Evolutionary conservation across 1,140 invertebrate genomes (phyloP).

Genomic region (Eriocheir sinensis): DNA sequence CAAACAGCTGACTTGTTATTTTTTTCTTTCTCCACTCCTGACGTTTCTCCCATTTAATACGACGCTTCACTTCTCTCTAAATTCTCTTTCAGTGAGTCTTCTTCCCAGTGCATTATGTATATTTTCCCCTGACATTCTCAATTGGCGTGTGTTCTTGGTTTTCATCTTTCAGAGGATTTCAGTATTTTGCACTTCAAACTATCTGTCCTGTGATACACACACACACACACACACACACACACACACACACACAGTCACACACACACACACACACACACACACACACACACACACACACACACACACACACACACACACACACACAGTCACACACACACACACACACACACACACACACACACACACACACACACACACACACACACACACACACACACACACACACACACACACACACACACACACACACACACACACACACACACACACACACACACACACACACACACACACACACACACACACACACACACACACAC

Average conservation of each 20-base stretch:
- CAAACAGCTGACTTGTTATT: background rate
- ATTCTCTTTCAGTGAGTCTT: background rate
- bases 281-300: slow-evolving; percentile 5
- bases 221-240: slow-evolving; percentile 16
- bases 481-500: background rate
- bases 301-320: background rate
- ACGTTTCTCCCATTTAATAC: background rate
- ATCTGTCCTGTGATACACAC: background rate
- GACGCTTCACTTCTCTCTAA: background rate
- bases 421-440: background rate
- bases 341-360: background rate
- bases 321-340: background rate
- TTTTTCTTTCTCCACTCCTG: background rate
- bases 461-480: no score
- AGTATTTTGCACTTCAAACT: background rate
- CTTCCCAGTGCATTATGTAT: no score
- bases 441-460: no score
- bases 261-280: slow-evolving; percentile 48
- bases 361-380: background rate
- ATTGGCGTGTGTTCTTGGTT: background rate
- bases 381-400: background rate
- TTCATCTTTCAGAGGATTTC: background rate
- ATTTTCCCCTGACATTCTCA: background rate
- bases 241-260: slow-evolving; percentile 49
- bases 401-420: background rate